Evolutionary conservation across 2,888 invertebrate genomes (phyloP).

Genomic region (Cheiracanthium punctorium): DNA sequence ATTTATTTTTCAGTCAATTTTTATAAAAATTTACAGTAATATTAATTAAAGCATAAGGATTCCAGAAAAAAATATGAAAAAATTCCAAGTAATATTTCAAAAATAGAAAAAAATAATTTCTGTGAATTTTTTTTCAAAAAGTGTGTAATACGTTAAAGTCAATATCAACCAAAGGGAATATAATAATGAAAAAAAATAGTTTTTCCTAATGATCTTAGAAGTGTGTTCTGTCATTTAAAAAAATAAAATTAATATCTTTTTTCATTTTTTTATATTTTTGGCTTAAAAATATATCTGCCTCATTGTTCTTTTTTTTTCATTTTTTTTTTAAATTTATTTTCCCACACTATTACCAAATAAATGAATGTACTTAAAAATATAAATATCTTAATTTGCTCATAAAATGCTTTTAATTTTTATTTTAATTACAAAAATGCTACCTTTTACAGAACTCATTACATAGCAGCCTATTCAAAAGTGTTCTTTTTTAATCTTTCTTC

Average conservation of each 20-base stretch:
- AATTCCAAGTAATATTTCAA: too few species aligned
- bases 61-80: too few species aligned
- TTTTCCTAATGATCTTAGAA: too few species aligned
- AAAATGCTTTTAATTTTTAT: background rate
- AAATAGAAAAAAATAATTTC: too few species aligned
- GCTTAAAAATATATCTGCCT: slow-evolving; percentile 11
- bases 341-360: background rate
- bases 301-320: background rate
- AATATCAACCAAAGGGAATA: too few species aligned
- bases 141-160: too few species aligned
- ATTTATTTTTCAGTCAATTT: background rate
- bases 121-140: too few species aligned
- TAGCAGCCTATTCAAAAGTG: background rate
- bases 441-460: background rate
- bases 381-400: background rate
- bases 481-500: background rate
- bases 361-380: too few species aligned
- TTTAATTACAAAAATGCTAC: background rate
- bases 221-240: too few species aligned
- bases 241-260: background rate
- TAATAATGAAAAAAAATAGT: too few species aligned
- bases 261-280: slow-evolving; percentile 12
- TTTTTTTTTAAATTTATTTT: background rate
- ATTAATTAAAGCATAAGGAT: too few species aligned
- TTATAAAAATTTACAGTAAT: too few species aligned